Base-by-base conservation (phyloP, 2,797 vertebrate species). In the Sebastes kiyomatsui region DNA sequence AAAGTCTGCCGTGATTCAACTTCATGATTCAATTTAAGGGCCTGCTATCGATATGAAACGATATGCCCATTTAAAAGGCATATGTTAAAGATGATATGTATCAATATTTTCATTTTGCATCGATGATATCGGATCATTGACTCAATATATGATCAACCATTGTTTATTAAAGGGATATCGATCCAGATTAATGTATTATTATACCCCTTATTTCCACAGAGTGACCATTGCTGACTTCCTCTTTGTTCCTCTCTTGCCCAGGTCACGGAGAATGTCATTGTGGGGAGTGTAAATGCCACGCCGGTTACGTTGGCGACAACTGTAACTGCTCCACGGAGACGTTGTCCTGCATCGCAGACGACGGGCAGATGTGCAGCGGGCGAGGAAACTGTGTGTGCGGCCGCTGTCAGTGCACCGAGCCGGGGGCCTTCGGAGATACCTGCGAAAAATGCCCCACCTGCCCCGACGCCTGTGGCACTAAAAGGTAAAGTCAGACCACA, bases 391-490 rank as follows among this genome's bases (percentile, higher is more conserved):
- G 98, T 0, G 81, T 95, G 79, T 99, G 98, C 2, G 98, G 98
- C 23, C 96, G 85, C 75, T 99, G 98, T 60, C 97, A 96, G 49
- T 99, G 98, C 92, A 96, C 96, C 0, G 97, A 98, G 92, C 97
- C 98, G 0, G 98, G 98, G 4, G 97, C 98, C 3, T 99, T 99
- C 1, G 98, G 98, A 18, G 97, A 98, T 66, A 97, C 93, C 0
- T 99, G 98, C 4, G 97, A 99, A 75, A 99, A 99, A 83, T 99
- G 98, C 68, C 98, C 98, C 60, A 99, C 98, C 87, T 99, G 98
- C 88, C 97, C 97, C 0, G 98, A 99, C 0, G 95, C 98, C 82
- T 99, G 98, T 27, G 97, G 96, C 79, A 97, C 95, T 11, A 99
- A 99, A 92, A 97, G 98, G 98, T 99, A 95, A 9, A 12, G 2